phyloP scores from a whole-genome alignment of 2,888 invertebrate genomes.

The Coelogynopora nodosa region DNA sequence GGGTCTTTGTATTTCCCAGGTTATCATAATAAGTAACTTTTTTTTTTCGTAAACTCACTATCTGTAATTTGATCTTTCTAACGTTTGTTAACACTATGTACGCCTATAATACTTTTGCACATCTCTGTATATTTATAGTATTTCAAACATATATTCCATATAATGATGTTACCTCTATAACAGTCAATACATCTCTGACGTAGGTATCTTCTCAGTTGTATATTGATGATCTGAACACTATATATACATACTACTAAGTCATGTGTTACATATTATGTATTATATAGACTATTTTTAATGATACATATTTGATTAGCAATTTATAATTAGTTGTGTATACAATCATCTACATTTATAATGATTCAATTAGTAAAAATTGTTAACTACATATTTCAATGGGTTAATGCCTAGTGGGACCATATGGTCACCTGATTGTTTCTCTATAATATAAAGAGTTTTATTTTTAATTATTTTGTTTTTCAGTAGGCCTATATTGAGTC shows the following conservation, averaged over 20 bases:
- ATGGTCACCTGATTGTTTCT: not conserved
- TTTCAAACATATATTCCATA: not conserved
- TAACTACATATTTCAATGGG: not conserved
- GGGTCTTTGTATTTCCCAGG: not conserved
- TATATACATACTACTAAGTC: not conserved
- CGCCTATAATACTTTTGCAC: not conserved
- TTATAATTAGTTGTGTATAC: not conserved
- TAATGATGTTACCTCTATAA: slow-evolving; percentile 16
- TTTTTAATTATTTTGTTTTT: not conserved
- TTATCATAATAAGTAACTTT: not conserved
- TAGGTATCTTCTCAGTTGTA: not conserved
- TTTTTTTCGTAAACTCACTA: not conserved
- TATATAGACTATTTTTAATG: not conserved
- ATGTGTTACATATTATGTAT: not conserved
- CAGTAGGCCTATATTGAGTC: not conserved
- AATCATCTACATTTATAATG: not conserved
- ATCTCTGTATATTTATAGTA: not conserved
- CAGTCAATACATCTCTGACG: not conserved
- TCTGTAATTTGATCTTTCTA: not conserved
- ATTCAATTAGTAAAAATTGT: not conserved
- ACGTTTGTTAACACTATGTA: not conserved
- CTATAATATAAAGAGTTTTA: not conserved
- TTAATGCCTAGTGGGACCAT: slow-evolving; percentile 23
- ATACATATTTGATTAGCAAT: not conserved
- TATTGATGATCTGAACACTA: slow-evolving; percentile 3